Conservation (phyloP, 1,140 invertebrate species). For the Plutomurus gul region DNA sequence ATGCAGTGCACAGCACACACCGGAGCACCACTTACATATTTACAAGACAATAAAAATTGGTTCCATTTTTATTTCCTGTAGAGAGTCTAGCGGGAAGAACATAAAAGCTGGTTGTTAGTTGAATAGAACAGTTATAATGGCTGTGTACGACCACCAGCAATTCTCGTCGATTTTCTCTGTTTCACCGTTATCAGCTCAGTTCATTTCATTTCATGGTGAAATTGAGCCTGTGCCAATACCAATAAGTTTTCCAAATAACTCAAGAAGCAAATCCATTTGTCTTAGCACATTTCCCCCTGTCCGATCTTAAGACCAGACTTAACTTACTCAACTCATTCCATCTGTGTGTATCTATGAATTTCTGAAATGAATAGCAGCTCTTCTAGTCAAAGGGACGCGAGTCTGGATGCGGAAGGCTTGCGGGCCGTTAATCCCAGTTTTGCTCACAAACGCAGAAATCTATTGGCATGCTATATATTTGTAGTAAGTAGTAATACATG, state of each 20-base stretch:
- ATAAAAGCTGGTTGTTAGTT: not conserved
- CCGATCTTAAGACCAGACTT: not conserved
- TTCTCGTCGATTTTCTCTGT: not conserved
- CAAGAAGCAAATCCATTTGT: constrained; percentile 16
- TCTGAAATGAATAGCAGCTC: not conserved
- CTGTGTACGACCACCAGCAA: not conserved
- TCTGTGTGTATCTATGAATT: not conserved
- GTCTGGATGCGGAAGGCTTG: not conserved
- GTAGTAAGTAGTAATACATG: not conserved
- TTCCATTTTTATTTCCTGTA: no score
- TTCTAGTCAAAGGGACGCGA: not conserved
- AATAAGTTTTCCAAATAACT: not conserved
- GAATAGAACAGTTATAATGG: not conserved
- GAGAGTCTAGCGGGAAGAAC: no score
- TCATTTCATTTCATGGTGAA: not conserved
- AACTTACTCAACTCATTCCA: not conserved
- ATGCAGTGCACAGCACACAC: no score
- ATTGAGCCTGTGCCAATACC: not conserved
- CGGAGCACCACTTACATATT: no score
- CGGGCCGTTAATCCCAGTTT: constrained; percentile 2
- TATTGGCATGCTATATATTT: no score
- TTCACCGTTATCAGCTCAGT: not conserved
- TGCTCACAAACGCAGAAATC: no score
- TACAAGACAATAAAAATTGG: no score
- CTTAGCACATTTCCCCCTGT: not conserved